Percentiles rank a stretch among this genome's conserved stretches.
Evolutionary conservation across 2,888 invertebrate genomes (phyloP).

Genomic region (Hydrotaea cyrtoneurina): DNA sequence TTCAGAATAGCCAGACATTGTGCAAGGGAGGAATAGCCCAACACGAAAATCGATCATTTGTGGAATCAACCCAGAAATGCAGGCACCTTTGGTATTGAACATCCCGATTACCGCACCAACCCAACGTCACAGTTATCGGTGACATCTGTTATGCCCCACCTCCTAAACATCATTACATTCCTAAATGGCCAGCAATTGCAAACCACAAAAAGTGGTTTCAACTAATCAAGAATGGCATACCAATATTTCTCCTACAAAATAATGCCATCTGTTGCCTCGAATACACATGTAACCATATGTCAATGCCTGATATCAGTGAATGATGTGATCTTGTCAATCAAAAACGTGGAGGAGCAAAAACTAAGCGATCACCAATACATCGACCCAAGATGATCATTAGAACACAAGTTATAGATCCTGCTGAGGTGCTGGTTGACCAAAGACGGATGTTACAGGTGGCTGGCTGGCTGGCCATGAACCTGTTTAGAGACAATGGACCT

Average conservation of each 20-base stretch:
- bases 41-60: too few species aligned
- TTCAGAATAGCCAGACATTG: too few species aligned
- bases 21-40: too few species aligned
- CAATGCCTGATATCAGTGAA: conserved; percentile 49
- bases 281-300: conserved; percentile 50
- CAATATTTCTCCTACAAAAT: background rate
- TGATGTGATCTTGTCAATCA: conserved; percentile 63
- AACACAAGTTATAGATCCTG: conserved; percentile 23
- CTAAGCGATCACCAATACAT: conserved; percentile 8
- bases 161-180: background rate
- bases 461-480: conserved; percentile 43
- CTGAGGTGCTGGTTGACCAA: background rate
- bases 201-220: background rate
- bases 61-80: too few species aligned
- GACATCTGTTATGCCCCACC: background rate
- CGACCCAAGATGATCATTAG: background rate
- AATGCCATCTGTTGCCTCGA: background rate
- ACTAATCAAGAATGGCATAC: background rate
- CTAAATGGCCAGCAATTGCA: background rate
- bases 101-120: too few species aligned
- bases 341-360: background rate
- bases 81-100: too few species aligned
- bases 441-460: conserved; percentile 56
- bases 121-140: background rate
- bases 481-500: conserved; percentile 22